Evolutionary conservation across 2,113 vertebrate species (phyloP), one percentile per base, ranked within the genome.

Genomic region (Choloepus hoffmanni): DNA sequence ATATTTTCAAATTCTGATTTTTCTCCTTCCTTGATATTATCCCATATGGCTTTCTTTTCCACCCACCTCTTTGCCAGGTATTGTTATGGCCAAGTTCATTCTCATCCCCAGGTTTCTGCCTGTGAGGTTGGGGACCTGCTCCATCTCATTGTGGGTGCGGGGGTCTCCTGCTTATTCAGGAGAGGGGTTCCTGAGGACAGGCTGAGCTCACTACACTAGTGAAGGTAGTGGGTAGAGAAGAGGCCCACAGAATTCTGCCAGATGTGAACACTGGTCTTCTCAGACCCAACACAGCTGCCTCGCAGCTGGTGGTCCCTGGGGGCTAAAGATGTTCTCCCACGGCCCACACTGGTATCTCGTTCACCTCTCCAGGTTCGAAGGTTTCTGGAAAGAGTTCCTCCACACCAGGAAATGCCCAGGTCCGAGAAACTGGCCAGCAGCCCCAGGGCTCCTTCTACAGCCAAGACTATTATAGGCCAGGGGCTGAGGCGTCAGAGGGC

Each of bases 1-100:
- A 50, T 85, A 81, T 36, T 79, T 94, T 84, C 43, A 65, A 70
- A n/a, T 78, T 63, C 2, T 53, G n/a, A n/a, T 81, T 85, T 93
- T 86, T 19, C 26, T 43, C 50, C 40, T 70, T 70, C 67, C 21
- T 89, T 79, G 48, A 65, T 90, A 76, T 48, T 53, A 63, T 12
- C 30, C 36, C 50, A 5, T n/a, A 14, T 23, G 33, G 12, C 50
- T 85, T 73, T 73, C 63, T 68, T 24, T 19, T 73, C 89, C 65
- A 23, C 15, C 30, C 14, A 43, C 21, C 89, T 90, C n/a, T 77
- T 24, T 24, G 53, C 50, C 33, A 7, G 65, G 40, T 40, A 19
- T 89, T 15, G 2, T 14, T 60, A 7, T 7, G 33, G 62, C 62
- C 28, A 43, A 68, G 43, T 21, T 92, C 28, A 23, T 4, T 2